phyloP scores from a whole-genome alignment of 2,113 vertebrate genomes.

The Notothenia rossii region DNA sequence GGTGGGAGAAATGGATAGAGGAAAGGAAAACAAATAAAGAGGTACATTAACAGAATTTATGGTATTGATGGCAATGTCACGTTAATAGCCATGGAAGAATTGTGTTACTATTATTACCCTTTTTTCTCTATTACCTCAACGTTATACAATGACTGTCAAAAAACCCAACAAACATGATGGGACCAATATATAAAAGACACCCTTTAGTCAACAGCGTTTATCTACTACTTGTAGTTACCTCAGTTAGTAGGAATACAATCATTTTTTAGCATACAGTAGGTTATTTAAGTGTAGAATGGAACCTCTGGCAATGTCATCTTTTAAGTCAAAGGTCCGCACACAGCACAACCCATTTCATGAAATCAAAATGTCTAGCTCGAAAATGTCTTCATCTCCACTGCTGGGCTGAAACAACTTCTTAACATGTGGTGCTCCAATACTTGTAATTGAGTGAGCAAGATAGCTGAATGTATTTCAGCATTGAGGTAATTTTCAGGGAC shows the following conservation, averaged over 20 bases:
- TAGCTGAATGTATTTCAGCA: slow-evolving; percentile 15
- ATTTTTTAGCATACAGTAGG: not conserved
- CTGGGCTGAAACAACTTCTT: slow-evolving; percentile 28
- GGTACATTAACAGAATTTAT: not conserved
- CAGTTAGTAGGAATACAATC: not conserved
- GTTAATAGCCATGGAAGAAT: not conserved
- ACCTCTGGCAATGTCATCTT: slow-evolving; percentile 26
- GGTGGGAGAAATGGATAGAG: slow-evolving; percentile 13
- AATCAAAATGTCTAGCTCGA: slow-evolving; percentile 45
- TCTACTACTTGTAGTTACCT: not conserved
- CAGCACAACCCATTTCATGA: slow-evolving; percentile 50
- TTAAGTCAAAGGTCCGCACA: slow-evolving; percentile 50
- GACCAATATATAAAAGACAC: not conserved
- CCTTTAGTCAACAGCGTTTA: slow-evolving; percentile 24
- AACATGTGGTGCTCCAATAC: slow-evolving; percentile 17
- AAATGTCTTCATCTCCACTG: slow-evolving; percentile 28
- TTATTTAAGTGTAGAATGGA: slow-evolving; percentile 13
- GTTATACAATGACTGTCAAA: slow-evolving; percentile 13
- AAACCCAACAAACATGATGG: slow-evolving; percentile 1
- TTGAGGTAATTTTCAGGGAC: slow-evolving; percentile 10
- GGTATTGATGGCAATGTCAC: not conserved
- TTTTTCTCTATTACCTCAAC: not conserved
- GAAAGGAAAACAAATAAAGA: slow-evolving; percentile 10
- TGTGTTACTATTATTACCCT: not conserved
- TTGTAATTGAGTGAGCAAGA: slow-evolving; percentile 19